Evolutionary conservation across 2,888 invertebrate species (phyloP).

Genomic region (Campoplex capitator): DNA sequence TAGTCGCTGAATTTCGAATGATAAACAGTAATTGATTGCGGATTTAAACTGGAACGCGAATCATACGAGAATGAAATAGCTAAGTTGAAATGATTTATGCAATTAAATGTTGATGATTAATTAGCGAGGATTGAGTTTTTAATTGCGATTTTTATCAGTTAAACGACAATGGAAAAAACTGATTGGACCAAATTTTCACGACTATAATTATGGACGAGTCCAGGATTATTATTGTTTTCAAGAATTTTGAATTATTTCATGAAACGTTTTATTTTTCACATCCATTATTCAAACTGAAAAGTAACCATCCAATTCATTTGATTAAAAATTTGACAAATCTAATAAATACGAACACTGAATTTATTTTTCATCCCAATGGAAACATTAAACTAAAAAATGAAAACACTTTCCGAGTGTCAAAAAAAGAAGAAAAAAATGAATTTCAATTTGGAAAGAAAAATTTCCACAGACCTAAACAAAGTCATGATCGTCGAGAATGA

Average conservation of each 20-base stretch:
- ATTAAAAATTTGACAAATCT: not conserved
- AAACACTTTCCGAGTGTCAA: not conserved
- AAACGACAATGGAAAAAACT: not conserved
- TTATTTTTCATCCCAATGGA: not conserved
- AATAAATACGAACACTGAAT: not conserved
- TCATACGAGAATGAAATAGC: not conserved
- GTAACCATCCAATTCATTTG: not conserved
- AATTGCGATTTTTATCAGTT: not conserved
- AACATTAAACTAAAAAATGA: too few species aligned
- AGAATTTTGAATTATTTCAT: not conserved
- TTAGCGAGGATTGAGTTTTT: not conserved
- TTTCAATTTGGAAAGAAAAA: slow-evolving; percentile 8
- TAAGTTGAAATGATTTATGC: not conserved
- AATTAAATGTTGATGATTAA: not conserved
- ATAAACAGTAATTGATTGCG: not conserved
- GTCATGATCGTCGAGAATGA: slow-evolving; percentile 50
- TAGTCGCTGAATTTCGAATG: slow-evolving; percentile 4
- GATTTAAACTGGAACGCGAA: not conserved
- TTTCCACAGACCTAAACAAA: slow-evolving; percentile 32
- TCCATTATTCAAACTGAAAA: too few species aligned
- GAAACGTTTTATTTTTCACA: not conserved
- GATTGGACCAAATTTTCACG: not conserved
- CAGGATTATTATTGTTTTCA: not conserved
- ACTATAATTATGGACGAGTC: not conserved
- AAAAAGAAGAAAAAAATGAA: not conserved